phyloP scores from a whole-genome alignment of 2,797 vertebrate species.

The Chaunax sp. region DNA sequence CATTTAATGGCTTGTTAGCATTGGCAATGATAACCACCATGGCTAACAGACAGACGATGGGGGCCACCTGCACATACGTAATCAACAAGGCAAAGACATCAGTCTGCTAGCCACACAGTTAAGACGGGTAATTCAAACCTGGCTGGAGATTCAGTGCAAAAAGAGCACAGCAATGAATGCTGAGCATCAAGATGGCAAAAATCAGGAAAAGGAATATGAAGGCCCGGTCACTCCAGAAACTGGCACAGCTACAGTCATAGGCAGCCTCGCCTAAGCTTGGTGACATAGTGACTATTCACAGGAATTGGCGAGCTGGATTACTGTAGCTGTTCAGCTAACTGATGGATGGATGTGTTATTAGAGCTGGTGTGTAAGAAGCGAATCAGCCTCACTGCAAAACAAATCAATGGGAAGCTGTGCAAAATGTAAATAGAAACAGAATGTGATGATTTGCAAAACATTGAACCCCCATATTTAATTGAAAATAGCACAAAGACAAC shows the following conservation, averaged over 20 bases:
- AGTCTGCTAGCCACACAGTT: slow-evolving; percentile 1
- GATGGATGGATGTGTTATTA: not conserved
- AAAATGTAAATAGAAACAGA: too few species aligned
- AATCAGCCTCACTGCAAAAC: too few species aligned
- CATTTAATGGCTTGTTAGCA: slow-evolving; percentile 14
- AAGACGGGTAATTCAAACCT: not conserved
- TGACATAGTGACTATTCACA: not conserved
- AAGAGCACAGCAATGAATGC: slow-evolving; percentile 13
- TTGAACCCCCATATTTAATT: too few species aligned
- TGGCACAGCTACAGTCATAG: not conserved
- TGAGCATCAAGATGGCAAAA: slow-evolving; percentile 12
- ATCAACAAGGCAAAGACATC: slow-evolving; percentile 18
- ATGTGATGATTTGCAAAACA: too few species aligned
- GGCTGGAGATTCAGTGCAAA: slow-evolving; percentile 13
- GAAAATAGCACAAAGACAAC: too few species aligned
- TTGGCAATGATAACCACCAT: slow-evolving; percentile 37
- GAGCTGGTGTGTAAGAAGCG: not conserved
- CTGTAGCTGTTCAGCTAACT: not conserved
- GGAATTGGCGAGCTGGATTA: not conserved
- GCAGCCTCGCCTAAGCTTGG: too few species aligned
- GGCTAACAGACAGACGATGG: slow-evolving; percentile 16
- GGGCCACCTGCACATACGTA: not conserved
- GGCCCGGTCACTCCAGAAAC: slow-evolving; percentile 19
- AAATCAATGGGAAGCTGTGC: too few species aligned
- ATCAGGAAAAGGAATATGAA: not conserved